Conservation (phyloP, 2,888 invertebrate genomes). For the Pachycephus smyrnensis region DNA sequence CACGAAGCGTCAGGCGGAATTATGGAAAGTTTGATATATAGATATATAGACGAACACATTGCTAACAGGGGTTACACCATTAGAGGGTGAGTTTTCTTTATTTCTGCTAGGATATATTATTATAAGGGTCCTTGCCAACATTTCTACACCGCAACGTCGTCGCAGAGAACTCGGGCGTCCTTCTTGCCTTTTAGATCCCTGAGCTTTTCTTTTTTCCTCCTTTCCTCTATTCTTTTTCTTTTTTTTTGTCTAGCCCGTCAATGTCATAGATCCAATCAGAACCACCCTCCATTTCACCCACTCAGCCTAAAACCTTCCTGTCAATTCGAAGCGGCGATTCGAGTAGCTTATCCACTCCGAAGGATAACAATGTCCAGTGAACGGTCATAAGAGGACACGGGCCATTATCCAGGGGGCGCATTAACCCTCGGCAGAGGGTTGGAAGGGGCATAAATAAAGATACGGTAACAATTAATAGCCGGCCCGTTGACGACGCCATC, state of each 20-base stretch:
- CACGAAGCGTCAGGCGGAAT: conserved; percentile 33
- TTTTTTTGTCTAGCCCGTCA: neutral
- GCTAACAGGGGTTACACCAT: neutral
- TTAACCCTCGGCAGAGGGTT: conserved; percentile 19
- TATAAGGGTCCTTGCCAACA: conserved; percentile 33
- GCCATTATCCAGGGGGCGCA: neutral
- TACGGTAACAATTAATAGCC: conserved; percentile 22
- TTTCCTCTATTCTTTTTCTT: no score
- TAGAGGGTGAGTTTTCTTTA: conserved; percentile 25
- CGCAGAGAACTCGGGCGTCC: conserved; percentile 10
- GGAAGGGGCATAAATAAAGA: conserved; percentile 23
- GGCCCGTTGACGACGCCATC: conserved; percentile 17
- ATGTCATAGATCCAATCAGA: neutral
- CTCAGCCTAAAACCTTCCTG: neutral
- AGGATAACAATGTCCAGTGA: neutral
- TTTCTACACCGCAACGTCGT: conserved; percentile 26
- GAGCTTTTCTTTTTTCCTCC: neutral
- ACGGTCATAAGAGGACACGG: conserved; percentile 2
- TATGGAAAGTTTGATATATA: conserved; percentile 36
- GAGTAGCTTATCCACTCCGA: neutral
- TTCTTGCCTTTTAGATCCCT: neutral
- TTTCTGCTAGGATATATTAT: conserved; percentile 37
- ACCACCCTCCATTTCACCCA: neutral
- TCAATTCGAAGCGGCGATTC: neutral
- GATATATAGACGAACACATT: neutral